phyloP scores from a whole-genome alignment of 23 tunicate genomes.

The Diplosoma virens region DNA sequence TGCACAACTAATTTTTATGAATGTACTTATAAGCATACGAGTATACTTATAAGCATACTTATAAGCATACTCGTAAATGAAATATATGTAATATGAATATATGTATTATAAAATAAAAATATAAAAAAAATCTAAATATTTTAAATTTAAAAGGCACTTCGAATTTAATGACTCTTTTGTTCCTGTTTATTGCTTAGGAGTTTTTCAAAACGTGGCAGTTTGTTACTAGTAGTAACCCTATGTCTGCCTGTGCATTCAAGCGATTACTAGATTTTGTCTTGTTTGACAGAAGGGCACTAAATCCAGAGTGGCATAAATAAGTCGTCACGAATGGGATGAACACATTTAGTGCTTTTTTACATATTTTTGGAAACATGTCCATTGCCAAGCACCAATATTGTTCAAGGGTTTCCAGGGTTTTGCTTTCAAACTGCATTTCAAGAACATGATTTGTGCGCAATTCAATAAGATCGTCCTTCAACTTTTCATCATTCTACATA shows the following conservation, averaged over 20 bases:
- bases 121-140: neutral
- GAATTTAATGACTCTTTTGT: neutral
- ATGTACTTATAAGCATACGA: too few relatives aligned
- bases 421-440: neutral
- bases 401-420: neutral
- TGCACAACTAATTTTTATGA: too few relatives aligned
- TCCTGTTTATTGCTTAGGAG: neutral
- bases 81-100: too few relatives aligned
- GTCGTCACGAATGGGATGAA: neutral
- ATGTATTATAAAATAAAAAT: too few relatives aligned
- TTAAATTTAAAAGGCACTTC: neutral
- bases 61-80: too few relatives aligned
- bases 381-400: neutral
- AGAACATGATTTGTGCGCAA: neutral
- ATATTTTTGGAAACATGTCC: too few relatives aligned
- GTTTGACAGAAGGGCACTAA: neutral
- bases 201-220: neutral
- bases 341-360: too few relatives aligned
- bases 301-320: neutral
- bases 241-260: too few relatives aligned
- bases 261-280: neutral
- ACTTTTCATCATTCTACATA: too few relatives aligned
- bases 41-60: too few relatives aligned
- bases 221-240: too few relatives aligned
- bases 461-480: too few relatives aligned